phyloP scores from a whole-genome alignment of 2,888 invertebrate genomes.

The Stenodera caucasica region DNA sequence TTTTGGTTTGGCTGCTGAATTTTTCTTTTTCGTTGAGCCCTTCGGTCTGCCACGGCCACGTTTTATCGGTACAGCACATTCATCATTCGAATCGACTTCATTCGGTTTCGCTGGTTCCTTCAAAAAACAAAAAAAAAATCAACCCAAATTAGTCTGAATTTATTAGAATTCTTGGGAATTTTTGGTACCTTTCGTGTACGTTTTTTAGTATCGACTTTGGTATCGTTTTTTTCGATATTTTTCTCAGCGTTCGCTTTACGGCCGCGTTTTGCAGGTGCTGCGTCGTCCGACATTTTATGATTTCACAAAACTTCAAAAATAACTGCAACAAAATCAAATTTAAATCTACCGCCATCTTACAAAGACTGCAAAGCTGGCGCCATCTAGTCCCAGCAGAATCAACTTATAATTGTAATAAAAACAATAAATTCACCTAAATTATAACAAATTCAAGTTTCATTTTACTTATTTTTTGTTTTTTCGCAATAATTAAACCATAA shows the following conservation, averaged over 20 bases:
- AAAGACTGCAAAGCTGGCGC: no score
- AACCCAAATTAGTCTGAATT: not conserved
- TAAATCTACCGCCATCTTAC: no score
- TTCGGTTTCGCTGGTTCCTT: slow-evolving; percentile 23
- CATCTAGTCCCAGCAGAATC: no score
- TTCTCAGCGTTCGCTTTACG: slow-evolving; percentile 47
- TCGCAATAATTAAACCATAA: no score
- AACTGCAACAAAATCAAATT: no score
- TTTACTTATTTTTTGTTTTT: no score
- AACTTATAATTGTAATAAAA: no score
- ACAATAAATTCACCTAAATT: no score
- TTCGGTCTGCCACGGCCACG: slow-evolving; percentile 62
- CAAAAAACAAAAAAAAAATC: slow-evolving; percentile 27
- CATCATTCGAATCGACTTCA: slow-evolving; percentile 39
- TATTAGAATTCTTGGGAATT: not conserved
- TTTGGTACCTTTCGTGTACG: slow-evolving; percentile 38
- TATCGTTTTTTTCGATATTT: slow-evolving; percentile 38
- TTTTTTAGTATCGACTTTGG: slow-evolving; percentile 42
- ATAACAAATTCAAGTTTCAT: no score
- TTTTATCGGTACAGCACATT: slow-evolving; percentile 55
- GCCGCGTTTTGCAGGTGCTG: slow-evolving; percentile 56
- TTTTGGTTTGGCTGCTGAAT: slow-evolving; percentile 51
- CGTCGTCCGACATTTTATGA: slow-evolving; percentile 53
- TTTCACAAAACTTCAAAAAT: no score
- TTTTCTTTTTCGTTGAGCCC: slow-evolving; percentile 59